These are phyloP conservation scores for Luscinia megarhynchos DNA, from an alignment of 2,797 vertebrate species.

Conservation along the genomic window DNA sequence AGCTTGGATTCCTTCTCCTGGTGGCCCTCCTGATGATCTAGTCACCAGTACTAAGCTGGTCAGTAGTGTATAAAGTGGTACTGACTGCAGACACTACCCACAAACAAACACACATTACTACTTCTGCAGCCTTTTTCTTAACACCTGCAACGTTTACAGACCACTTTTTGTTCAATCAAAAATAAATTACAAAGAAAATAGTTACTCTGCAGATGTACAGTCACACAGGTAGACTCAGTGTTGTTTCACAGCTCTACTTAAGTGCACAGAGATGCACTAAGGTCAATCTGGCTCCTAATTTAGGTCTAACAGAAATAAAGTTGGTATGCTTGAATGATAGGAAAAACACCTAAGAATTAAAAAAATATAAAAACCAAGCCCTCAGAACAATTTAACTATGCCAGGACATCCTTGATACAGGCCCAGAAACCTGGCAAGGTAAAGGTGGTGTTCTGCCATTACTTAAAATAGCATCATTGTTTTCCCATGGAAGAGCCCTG, in stretches of 20 bases:
- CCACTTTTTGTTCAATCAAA: background rate
- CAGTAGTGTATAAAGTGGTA: background rate
- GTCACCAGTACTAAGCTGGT: background rate
- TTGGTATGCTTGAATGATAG: background rate
- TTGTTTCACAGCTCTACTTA: conserved; percentile 24
- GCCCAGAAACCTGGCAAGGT: background rate
- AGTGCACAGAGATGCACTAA: background rate
- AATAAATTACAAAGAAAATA: conserved; percentile 30
- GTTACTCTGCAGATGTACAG: background rate
- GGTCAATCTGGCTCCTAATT: background rate
- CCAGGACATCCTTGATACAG: background rate
- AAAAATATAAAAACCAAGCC: background rate
- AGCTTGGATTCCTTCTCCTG: background rate
- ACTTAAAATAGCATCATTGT: conserved; percentile 6
- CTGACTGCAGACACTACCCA: background rate
- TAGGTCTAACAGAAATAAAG: background rate
- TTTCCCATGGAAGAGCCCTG: background rate
- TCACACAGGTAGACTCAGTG: background rate
- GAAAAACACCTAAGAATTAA: background rate
- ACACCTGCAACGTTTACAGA: background rate
- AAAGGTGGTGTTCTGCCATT: background rate
- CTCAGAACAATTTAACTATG: background rate
- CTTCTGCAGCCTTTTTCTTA: background rate
- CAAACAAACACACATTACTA: background rate
- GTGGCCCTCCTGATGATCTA: background rate